phyloP scores from a whole-genome alignment of 2,888 invertebrate species.

The Tetropium fuscum region DNA sequence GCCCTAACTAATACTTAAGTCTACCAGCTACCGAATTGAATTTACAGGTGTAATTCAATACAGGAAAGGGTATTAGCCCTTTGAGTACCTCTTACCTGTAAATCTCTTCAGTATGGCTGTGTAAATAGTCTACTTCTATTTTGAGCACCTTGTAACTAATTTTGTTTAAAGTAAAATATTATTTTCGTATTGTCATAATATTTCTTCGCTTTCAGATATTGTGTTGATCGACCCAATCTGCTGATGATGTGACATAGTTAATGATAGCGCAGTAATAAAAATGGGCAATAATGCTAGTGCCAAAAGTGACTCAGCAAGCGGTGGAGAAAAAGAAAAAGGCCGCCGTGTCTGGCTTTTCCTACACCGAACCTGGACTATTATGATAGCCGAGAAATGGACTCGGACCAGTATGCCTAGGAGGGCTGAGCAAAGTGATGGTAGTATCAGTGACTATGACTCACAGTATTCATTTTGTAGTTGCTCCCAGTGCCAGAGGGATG shows the following conservation, averaged over 20 bases:
- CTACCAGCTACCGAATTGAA: no score
- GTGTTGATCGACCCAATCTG: no score
- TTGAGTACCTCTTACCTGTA: no score
- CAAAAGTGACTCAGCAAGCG: slow-evolving; percentile 12
- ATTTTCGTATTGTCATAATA: no score
- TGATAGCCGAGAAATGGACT: slow-evolving; percentile 56
- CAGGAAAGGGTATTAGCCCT: no score
- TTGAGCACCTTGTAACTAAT: no score
- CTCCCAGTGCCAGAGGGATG: slow-evolving; percentile 59
- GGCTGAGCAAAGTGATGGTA: slow-evolving; percentile 25
- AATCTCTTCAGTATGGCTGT: no score
- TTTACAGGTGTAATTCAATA: no score
- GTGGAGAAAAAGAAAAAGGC: slow-evolving; percentile 32
- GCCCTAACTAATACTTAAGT: no score
- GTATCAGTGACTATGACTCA: slow-evolving; percentile 51
- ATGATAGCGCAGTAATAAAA: not conserved
- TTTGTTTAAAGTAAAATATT: no score
- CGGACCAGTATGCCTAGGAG: slow-evolving; percentile 31
- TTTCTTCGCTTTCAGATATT: no score
- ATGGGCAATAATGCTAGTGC: slow-evolving; percentile 29
- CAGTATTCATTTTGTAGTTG: slow-evolving; percentile 59
- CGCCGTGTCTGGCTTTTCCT: slow-evolving; percentile 58
- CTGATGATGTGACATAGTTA: not conserved
- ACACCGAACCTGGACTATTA: slow-evolving; percentile 61
- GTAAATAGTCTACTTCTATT: no score